These are phyloP conservation scores for Sebastes taczanowskii DNA, from an alignment of 2,797 vertebrate species.

Conservation along the genomic window DNA sequence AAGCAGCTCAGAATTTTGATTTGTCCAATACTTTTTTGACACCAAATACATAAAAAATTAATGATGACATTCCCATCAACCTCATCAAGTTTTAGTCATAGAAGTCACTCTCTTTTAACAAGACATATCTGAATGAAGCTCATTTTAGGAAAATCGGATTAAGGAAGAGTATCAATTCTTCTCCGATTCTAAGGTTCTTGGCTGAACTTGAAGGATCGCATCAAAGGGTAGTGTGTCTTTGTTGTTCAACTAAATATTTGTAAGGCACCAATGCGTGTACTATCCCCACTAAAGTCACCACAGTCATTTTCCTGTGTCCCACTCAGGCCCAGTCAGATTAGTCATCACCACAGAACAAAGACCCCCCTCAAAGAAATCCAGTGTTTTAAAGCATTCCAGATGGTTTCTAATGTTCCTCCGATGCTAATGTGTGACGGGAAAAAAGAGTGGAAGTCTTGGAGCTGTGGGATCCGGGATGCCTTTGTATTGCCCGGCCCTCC, in stretches of 20 bases:
- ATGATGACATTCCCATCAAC: neutral
- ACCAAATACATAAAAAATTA: neutral
- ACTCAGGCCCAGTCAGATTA: slow-evolving; percentile 45
- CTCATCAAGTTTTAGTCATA: neutral
- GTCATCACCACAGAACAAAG: slow-evolving; percentile 56
- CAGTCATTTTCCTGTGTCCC: slow-evolving; percentile 20
- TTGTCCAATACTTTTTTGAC: neutral
- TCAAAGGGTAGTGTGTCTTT: neutral
- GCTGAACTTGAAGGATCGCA: neutral
- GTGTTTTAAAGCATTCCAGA: slow-evolving; percentile 69
- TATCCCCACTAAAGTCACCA: slow-evolving; percentile 9
- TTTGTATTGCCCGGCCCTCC: slow-evolving; percentile 60
- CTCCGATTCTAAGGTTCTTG: neutral
- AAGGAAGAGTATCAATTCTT: neutral
- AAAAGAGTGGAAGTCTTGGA: slow-evolving; percentile 54
- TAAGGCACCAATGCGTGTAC: neutral
- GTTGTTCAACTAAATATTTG: slow-evolving; percentile 5
- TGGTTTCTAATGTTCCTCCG: slow-evolving; percentile 72
- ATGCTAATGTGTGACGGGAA: slow-evolving; percentile 66
- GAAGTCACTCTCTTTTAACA: neutral
- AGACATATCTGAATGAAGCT: neutral
- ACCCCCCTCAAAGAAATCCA: slow-evolving; percentile 58
- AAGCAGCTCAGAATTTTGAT: neutral
- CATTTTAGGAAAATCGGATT: neutral
- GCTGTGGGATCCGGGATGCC: slow-evolving; percentile 50